Conservation (phyloP, 2,797 vertebrate genomes). For the Schizopygopsis malacanthus region DNA sequence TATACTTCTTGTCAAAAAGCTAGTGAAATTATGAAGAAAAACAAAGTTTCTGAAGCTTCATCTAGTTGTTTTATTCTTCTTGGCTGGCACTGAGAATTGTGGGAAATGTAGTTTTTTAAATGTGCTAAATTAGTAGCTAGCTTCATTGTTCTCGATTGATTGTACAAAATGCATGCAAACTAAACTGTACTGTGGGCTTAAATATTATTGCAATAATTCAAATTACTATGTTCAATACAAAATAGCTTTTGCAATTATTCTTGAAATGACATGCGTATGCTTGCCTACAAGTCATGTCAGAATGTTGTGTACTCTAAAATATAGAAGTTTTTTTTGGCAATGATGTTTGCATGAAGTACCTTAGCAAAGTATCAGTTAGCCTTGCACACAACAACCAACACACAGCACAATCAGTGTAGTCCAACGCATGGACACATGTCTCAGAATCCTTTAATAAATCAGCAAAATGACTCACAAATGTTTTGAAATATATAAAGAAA, state of each 20-base stretch:
- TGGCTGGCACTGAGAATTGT: background rate
- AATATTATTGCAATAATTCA: background rate
- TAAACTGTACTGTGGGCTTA: background rate
- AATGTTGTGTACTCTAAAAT: background rate
- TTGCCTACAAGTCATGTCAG: background rate
- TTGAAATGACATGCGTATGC: background rate
- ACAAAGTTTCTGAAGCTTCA: background rate
- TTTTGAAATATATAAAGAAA: background rate
- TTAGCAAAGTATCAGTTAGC: no score
- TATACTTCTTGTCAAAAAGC: background rate
- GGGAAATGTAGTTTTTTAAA: background rate
- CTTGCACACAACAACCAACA: background rate
- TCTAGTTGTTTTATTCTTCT: background rate
- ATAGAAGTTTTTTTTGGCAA: background rate
- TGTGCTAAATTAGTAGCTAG: background rate
- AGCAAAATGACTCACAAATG: background rate
- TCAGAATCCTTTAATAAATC: background rate
- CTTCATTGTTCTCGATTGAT: background rate
- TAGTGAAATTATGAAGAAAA: background rate
- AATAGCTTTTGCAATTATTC: background rate
- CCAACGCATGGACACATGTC: background rate
- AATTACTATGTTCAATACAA: background rate
- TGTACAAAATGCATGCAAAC: background rate
- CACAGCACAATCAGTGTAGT: background rate
- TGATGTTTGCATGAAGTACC: background rate